Evolutionary conservation across 2,888 invertebrate genomes (phyloP), one percentile per base, ranked within the genome.

Genomic region (Xanthia icteritia): DNA sequence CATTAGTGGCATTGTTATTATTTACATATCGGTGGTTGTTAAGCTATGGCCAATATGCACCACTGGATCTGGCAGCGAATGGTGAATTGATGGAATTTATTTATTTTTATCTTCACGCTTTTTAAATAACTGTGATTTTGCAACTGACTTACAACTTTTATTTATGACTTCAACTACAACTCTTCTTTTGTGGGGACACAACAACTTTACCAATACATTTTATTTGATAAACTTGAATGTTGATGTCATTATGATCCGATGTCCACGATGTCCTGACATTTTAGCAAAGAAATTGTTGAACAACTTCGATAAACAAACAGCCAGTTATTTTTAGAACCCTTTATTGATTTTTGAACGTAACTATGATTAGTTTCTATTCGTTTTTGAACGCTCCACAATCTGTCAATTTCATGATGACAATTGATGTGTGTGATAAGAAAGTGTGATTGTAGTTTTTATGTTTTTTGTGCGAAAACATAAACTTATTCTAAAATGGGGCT

Each of bases 401-500:
- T 77, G 86, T 84, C 90, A 82, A 54, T 66, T 51, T 68, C 71
- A 64, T 51, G 23, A 76, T 45, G 56, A 42, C 27, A 48, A 72
- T 48, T 74, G 76, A 73, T 71, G 75, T 82, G 74, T 73, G 51
- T 76, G 81, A 67, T 69, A 69, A 0, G 58, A 80, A 77, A 83
- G 66, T 79, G 76, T 73, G 64, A 67, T 67, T 73, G 42, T 71
- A 71, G 65, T 77, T 87, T 86, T 73, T 79, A 84, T 87, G 86
- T 81, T 87, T 90, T 82, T 85, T 76, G 73, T 82, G 65, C 68
- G 42, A 82, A 85, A 79, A 79, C 58, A 15, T 56, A 69, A 76
- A 20, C 77, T 82, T 88, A 86, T 81, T 76, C 39, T 67, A 91
- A 89, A 91, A 97, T 97, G 97, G 97, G 97, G 76, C 88, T 97